A percentile compares a stretch with the other conserved stretches of the same genome.
Conservation (phyloP, 2,113 vertebrate species). For the Nesogale talazaci region DNA sequence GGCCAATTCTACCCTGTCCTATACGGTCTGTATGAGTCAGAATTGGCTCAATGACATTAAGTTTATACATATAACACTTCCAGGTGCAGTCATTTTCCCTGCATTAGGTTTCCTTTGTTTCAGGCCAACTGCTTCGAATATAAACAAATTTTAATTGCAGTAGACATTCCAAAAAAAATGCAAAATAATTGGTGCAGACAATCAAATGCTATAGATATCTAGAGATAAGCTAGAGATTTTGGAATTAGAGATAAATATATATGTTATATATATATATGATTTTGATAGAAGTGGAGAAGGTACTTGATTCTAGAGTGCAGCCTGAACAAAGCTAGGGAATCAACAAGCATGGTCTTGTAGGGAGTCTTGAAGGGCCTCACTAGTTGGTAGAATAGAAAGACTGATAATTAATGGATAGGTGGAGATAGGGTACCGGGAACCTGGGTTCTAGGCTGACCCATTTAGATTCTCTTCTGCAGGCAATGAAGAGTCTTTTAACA, state of each 20-base stretch:
- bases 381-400: background rate
- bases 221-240: background rate
- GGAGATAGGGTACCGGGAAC: background rate
- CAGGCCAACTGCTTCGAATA: background rate
- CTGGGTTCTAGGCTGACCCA: background rate
- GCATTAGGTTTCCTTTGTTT: conserved; percentile 32
- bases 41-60: too few species aligned
- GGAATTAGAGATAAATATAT: background rate
- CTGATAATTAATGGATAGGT: background rate
- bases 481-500: background rate
- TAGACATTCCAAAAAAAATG: conserved; percentile 11
- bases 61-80: too few species aligned
- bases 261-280: too few species aligned
- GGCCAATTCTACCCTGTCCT: too few species aligned
- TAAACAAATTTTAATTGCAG: conserved; percentile 12
- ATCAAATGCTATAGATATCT: background rate
- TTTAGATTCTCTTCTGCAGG: background rate
- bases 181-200: background rate
- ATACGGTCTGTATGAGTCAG: too few species aligned
- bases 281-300: background rate
- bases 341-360: background rate
- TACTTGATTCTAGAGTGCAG: background rate
- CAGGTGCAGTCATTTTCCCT: background rate
- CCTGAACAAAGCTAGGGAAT: background rate
- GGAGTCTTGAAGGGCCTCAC: background rate